Evolutionary conservation across 2,113 vertebrate species (phyloP).

Genomic region (Corvus hawaiiensis): DNA sequence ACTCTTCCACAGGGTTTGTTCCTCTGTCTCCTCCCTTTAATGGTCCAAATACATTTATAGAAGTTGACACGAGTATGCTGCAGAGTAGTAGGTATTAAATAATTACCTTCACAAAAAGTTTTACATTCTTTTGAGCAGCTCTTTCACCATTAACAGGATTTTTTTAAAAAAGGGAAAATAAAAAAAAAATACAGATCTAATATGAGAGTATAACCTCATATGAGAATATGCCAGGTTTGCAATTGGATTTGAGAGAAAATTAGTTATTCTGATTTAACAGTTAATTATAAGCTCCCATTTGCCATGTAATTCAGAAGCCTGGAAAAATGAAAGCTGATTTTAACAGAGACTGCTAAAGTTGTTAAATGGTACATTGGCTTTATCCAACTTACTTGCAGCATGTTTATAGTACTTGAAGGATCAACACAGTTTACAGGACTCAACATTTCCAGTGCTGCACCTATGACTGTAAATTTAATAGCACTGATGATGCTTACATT

Average conservation of each 20-base stretch:
- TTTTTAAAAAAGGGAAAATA: not conserved
- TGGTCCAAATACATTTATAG: not conserved
- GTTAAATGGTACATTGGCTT: not conserved
- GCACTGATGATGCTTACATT: slow-evolving; percentile 1
- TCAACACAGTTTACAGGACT: not conserved
- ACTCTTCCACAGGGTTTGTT: not conserved
- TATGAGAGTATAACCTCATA: not conserved
- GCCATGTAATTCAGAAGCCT: not conserved
- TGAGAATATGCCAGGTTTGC: not conserved
- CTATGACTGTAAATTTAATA: not conserved
- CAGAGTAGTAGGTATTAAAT: not conserved
- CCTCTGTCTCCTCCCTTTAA: not conserved
- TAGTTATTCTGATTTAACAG: slow-evolving; percentile 8
- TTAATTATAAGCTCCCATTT: slow-evolving; percentile 41
- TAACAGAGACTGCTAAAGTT: not conserved
- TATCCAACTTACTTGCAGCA: not conserved
- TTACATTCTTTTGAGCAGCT: not conserved
- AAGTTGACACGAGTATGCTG: rapidly evolving
- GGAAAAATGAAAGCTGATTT: not conserved
- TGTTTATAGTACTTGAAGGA: not conserved
- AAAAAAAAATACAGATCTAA: not conserved
- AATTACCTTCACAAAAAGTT: not conserved
- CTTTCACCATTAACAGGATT: not conserved
- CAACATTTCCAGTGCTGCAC: not conserved
- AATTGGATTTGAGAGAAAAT: not conserved